Base-by-base conservation (phyloP, 2,888 invertebrate genomes). In the Leucophenga montana region DNA sequence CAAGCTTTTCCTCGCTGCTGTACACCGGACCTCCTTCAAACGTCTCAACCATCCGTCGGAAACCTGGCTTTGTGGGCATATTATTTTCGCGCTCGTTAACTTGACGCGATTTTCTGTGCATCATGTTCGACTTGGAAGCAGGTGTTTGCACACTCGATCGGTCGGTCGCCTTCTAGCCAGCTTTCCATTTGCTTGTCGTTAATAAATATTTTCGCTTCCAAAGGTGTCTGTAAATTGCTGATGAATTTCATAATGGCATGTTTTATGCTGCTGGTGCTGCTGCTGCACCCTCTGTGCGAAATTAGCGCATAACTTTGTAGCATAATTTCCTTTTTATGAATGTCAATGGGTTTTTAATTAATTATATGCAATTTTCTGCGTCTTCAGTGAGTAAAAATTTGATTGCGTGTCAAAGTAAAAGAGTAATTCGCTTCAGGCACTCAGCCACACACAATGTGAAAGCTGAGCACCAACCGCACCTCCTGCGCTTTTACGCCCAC, bases 271-370 rank as follows among this genome's bases (percentile, higher is more conserved):
- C 39, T 14, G 16, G 33, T 67, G 68, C 71, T 66, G 74, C 71
- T 71, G 57, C 64, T 71, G 57, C 64, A 4, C 53, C 31, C 13
- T 66, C 39, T 16, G 31, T 57, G 57, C 46, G 39, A n/a, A 31
- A 33, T n/a, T 53, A 53, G 46, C 44, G 59, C 59, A 48, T 50
- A 67, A 59, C 31, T 14, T 50, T 61, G 68, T 48, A 77, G 81
- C 81, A 75, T 83, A 81, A 80, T 81, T 82, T 81, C 76, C 79
- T 80, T 75, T 80, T 80, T 80, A 81, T 81, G 81, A 80, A 81
- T 82, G 83, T 79, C 81, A 81, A 81, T 81, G 77, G 81, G 59
- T 82, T 82, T 82, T 81, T 81, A 81, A 81, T 81, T 82, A 81
- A 81, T 81, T 81, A 75, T 77, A 71, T 72, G 73, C 75, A 79